Conservation (phyloP, 2,113 vertebrate species). For the Tichodroma muraria region DNA sequence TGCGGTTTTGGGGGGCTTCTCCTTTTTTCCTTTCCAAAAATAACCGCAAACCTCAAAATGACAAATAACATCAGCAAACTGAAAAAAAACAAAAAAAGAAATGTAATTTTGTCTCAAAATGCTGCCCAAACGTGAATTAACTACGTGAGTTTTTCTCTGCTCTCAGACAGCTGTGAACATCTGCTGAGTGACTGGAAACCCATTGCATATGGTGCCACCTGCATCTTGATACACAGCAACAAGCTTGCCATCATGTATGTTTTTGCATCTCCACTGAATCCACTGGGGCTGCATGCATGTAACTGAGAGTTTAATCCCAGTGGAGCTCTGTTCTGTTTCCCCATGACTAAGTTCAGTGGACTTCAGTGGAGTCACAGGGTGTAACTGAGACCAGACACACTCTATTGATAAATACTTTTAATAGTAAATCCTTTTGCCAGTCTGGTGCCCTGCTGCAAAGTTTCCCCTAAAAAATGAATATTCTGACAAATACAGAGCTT, state of each 20-base stretch:
- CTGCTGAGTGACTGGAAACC: slow-evolving; percentile 30
- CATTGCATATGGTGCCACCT: slow-evolving; percentile 26
- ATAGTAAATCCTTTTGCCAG: not conserved
- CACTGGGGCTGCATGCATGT: not conserved
- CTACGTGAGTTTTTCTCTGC: not conserved
- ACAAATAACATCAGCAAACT: not conserved
- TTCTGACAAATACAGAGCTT: not conserved
- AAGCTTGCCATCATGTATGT: not conserved
- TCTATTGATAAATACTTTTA: not conserved
- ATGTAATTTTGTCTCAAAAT: not conserved
- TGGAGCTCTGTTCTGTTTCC: not conserved
- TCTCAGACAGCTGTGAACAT: slow-evolving; percentile 35
- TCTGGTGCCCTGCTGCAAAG: not conserved
- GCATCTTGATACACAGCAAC: not conserved
- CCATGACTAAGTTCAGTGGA: not conserved
- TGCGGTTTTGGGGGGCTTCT: fast-evolving
- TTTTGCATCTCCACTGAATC: not conserved
- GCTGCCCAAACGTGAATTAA: not conserved
- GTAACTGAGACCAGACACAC: not conserved
- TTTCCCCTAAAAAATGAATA: not conserved
- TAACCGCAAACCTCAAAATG: not conserved
- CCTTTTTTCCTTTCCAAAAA: not conserved
- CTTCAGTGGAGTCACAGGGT: not conserved
- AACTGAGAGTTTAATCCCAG: slow-evolving; percentile 16
- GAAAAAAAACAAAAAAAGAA: not conserved